A percentile compares a stretch with the other conserved stretches of the same genome.
These are phyloP conservation scores for Boloria euphrosyne DNA, from an alignment of 2,888 invertebrate species.

Conservation along the genomic window DNA sequence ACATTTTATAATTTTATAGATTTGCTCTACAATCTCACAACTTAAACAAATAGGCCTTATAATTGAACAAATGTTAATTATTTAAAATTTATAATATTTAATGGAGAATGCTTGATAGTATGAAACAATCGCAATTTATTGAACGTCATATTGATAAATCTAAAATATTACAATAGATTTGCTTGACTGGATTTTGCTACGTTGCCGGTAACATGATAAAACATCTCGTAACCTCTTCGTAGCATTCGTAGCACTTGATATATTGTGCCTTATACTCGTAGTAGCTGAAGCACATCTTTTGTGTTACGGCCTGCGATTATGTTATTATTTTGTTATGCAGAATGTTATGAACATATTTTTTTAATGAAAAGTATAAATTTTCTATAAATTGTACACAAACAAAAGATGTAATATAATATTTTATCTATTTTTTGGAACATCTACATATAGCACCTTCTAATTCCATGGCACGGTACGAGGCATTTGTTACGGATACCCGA, in stretches of 20 bases:
- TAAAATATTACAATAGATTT: constrained; percentile 4
- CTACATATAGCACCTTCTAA: no score
- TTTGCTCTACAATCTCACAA: no score
- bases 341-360: background rate
- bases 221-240: constrained; percentile 6
- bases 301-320: constrained; percentile 4
- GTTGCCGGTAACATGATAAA: constrained; percentile 14
- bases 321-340: background rate
- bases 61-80: no score
- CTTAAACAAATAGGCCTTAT: no score
- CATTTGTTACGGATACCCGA: no score
- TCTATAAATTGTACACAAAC: background rate
- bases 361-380: background rate
- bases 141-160: background rate
- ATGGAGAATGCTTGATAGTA: no score
- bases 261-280: constrained; percentile 1
- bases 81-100: background rate
- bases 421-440: no score
- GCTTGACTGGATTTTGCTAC: background rate
- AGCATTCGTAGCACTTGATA: constrained; percentile 18
- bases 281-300: constrained; percentile 2
- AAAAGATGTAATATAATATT: no score
- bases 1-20: no score
- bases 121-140: background rate
- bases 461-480: no score